Evolutionary conservation across 1,140 invertebrate genomes (phyloP).

Genomic region (Glomeris maerens): DNA sequence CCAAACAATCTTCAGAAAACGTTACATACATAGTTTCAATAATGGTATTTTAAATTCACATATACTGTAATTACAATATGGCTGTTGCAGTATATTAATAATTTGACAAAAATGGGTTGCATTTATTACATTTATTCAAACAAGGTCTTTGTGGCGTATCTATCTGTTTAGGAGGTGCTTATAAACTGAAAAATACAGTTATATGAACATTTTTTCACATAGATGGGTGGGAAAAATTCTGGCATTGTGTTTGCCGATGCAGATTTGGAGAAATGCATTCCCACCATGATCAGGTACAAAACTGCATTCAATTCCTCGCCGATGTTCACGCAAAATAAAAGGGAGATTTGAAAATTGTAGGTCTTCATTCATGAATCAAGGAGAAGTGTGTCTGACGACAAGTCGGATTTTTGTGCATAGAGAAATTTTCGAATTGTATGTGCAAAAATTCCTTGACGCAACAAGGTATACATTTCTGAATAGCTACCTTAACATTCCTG

Average conservation of each 20-base stretch:
- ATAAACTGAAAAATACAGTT: no score
- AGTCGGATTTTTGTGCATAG: slow-evolving; percentile 41
- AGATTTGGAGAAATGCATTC: slow-evolving; percentile 35
- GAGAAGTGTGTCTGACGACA: slow-evolving; percentile 44
- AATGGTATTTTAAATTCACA: no score
- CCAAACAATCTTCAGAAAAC: no score
- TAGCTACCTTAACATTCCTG: slow-evolving; percentile 12
- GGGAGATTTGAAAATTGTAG: slow-evolving; percentile 20
- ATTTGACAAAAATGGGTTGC: no score
- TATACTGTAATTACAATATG: no score
- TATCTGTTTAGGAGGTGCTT: no score
- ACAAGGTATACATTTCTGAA: slow-evolving; percentile 28
- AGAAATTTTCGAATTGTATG: slow-evolving; percentile 34
- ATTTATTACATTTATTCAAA: no score
- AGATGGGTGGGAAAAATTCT: slow-evolving; percentile 47
- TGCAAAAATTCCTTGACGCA: slow-evolving; percentile 34
- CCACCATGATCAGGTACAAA: slow-evolving; percentile 31
- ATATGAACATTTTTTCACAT: slow-evolving; percentile 19
- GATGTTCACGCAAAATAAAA: slow-evolving; percentile 2
- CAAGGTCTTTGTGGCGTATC: no score
- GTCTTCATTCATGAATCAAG: slow-evolving; percentile 44
- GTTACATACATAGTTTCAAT: no score
- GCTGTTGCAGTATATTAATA: no score
- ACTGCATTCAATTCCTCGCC: background rate
- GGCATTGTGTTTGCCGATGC: slow-evolving; percentile 40